A percentile compares a stretch with the other conserved stretches of the same genome.
These are phyloP conservation scores for Eulithis testata DNA, from an alignment of 2,888 invertebrate genomes.

Conservation along the genomic window DNA sequence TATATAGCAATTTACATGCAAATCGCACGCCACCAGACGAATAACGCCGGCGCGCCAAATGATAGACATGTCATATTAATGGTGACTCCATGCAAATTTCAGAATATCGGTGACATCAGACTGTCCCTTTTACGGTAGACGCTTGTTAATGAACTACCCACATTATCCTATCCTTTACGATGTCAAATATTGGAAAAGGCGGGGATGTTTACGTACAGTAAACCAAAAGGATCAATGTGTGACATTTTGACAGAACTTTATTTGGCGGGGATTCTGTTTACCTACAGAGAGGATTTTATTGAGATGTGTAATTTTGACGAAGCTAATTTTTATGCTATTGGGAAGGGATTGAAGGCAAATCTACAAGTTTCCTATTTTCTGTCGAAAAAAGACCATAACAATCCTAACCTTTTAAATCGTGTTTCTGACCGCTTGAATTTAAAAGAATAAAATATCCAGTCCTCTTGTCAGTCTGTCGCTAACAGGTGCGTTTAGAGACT, in stretches of 20 bases:
- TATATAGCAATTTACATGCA: conserved; percentile 29
- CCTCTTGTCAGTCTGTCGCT: conserved; percentile 23
- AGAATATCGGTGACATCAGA: conserved; percentile 34
- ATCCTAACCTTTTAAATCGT: conserved; percentile 3
- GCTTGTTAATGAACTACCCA: conserved; percentile 17
- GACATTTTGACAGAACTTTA: not conserved
- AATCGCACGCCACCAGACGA: conserved; percentile 28
- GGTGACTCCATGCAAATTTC: conserved; percentile 37
- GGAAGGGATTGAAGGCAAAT: not conserved
- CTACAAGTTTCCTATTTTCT: not conserved
- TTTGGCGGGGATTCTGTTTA: no score
- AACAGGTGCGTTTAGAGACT: conserved; percentile 14
- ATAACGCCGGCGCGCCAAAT: conserved; percentile 28
- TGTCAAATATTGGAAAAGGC: conserved; percentile 3
- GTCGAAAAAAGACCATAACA: not conserved
- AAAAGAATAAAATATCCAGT: conserved; percentile 19
- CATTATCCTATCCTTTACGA: not conserved
- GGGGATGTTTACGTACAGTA: not conserved
- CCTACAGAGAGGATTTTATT: no score
- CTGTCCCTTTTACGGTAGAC: conserved; percentile 20
- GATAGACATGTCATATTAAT: conserved; percentile 38
- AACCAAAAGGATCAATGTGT: not conserved
- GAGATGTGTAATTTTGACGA: no score
- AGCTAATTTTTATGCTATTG: no score
- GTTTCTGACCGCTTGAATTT: conserved; percentile 19